Evolutionary conservation across 2,888 invertebrate genomes (phyloP).

Genomic region (Carcina quercana): DNA sequence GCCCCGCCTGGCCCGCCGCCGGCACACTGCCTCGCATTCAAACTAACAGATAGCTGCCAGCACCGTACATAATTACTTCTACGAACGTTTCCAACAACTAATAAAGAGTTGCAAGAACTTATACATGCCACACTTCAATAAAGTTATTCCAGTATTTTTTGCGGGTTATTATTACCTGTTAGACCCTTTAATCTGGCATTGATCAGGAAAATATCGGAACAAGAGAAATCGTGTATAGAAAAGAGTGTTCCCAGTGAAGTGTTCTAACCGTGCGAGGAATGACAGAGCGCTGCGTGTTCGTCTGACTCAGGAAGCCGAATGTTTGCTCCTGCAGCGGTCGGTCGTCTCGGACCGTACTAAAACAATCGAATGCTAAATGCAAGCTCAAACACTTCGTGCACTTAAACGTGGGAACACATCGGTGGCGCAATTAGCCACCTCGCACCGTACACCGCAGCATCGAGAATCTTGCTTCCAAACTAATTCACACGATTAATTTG

Average conservation of each 20-base stretch:
- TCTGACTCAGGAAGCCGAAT: slow-evolving; percentile 49
- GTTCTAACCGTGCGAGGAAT: too few relatives aligned
- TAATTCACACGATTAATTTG: slow-evolving; percentile 7
- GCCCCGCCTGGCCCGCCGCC: slow-evolving; percentile 50
- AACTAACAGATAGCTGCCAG: slow-evolving; percentile 47
- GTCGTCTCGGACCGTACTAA: slow-evolving; percentile 67
- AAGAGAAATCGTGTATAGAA: too few relatives aligned
- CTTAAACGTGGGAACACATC: slow-evolving; percentile 70
- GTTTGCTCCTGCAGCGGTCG: slow-evolving; percentile 47
- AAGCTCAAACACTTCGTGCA: slow-evolving; percentile 65
- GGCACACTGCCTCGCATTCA: slow-evolving; percentile 50
- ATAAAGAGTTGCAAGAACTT: slow-evolving; percentile 60
- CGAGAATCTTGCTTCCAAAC: slow-evolving; percentile 34
- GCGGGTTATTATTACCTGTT: slow-evolving; percentile 33
- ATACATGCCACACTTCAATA: slow-evolving; percentile 33
- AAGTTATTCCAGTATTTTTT: slow-evolving; percentile 36
- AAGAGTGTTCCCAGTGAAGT: too few relatives aligned
- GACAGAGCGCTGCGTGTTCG: neutral
- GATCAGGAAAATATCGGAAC: too few relatives aligned
- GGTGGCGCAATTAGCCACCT: slow-evolving; percentile 62
- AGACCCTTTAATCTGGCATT: too few relatives aligned
- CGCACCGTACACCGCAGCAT: slow-evolving; percentile 38
- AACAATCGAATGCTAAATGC: slow-evolving; percentile 73
- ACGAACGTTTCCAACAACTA: slow-evolving; percentile 53
- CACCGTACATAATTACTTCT: slow-evolving; percentile 70